Base-by-base conservation (phyloP, 2,888 invertebrate genomes). In the Temnothorax rugatulus region DNA sequence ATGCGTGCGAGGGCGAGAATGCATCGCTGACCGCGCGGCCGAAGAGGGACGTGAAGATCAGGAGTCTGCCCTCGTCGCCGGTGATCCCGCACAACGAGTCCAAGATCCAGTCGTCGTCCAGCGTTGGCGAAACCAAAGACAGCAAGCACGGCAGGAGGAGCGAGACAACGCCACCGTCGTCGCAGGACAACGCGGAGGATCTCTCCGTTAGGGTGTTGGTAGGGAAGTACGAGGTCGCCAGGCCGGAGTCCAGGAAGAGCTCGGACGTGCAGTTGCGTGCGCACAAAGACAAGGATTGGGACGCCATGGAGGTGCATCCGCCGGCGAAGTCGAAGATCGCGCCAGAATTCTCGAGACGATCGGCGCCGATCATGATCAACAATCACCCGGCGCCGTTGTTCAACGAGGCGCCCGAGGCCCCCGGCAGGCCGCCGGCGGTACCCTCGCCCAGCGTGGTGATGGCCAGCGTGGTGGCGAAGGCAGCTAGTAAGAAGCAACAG, bases 401-500 rank as follows among this genome's bases (percentile, higher is more conserved):
- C 84, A 79, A 82, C 41, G 88, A 91, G 76, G 71, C 89, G 18
- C 87, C 90, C 44, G 94, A 94, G 81, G 94, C 94, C 0, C 94
- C 94, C 1, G 94, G 95, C 4, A 92, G 95, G 87, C 94, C 95
- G 44, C 95, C 94, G 18, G 68, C 94, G n/a, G 94, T 94, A 3
- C 96, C 96, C 89, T 96, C 96, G 89, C 95, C 96, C 79, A 96
- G 96, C 88, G 96, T 96, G 90, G 96, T 97, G 83, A 96, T 97
- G 81, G 96, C 97, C 85, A 96, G 96, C 93, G 97, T 97, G 92
- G 96, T 97, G 92, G 96, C 97, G 91, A 97, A 96, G 95, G 96
- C 97, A 93, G 96, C 97, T 93, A 97, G 96, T 91, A 97, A 97
- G 95, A 97, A 97, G 95, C 97, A 98, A 95, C 96, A 97, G 93